A percentile compares a stretch with the other conserved stretches of the same genome.
Evolutionary conservation across 2,888 invertebrate species (phyloP).

Genomic region (Chydorus sphaericus): DNA sequence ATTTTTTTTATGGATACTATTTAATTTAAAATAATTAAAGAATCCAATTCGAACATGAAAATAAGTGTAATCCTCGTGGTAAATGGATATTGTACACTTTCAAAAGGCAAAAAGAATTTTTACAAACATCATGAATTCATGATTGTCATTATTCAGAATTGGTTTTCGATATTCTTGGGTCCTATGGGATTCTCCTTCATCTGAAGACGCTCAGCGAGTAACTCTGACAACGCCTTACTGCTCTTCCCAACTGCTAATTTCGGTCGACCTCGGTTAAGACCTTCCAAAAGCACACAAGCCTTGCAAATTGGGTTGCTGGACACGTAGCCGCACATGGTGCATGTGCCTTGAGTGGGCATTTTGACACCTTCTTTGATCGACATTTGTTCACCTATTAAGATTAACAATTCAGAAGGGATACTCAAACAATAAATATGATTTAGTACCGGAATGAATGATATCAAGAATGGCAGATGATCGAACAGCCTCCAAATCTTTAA

Average conservation of each 20-base stretch:
- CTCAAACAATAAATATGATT: conserved; percentile 15
- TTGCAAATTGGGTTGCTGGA: conserved; percentile 90
- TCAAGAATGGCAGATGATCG: conserved; percentile 83
- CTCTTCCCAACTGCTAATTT: conserved; percentile 76
- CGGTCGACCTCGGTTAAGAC: conserved; percentile 83
- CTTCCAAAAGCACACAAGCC: conserved; percentile 89
- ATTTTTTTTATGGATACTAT: too few species aligned
- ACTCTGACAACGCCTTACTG: conserved; percentile 11
- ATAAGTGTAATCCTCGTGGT: too few species aligned
- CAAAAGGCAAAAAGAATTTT: too few species aligned
- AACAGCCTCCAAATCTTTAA: conserved; percentile 90
- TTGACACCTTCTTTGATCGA: conserved; percentile 65
- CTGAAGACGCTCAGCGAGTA: conserved; percentile 3
- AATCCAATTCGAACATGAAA: too few species aligned
- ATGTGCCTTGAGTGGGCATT: conserved; percentile 63
- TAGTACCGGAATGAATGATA: conserved; percentile 69
- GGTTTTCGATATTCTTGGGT: background rate
- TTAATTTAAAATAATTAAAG: too few species aligned
- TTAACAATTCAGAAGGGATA: background rate
- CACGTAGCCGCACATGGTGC: conserved; percentile 66
- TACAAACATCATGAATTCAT: too few species aligned
- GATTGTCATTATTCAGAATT: too few species aligned
- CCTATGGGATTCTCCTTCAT: background rate
- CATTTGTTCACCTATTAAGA: conserved; percentile 56
- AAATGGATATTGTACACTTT: too few species aligned